Evolutionary conservation across 1,140 invertebrate species (phyloP).

Genomic region (Phenacoccus solenopsis): DNA sequence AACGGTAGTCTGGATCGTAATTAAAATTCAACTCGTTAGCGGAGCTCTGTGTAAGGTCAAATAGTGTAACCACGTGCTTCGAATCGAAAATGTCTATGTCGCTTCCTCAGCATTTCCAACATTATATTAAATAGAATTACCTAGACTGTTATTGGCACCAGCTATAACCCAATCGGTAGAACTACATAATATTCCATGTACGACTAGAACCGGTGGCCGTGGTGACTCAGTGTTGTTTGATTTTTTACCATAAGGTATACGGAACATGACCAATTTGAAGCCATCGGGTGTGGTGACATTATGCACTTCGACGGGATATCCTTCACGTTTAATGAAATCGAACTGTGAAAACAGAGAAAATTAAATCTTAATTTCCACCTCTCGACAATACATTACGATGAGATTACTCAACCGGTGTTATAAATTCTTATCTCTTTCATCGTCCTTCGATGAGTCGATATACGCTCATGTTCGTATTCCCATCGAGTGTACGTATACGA

Average conservation of each 20-base stretch:
- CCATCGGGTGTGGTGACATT: constrained; percentile 52
- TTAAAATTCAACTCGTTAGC: not conserved
- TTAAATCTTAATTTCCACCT: not conserved
- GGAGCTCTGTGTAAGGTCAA: not conserved
- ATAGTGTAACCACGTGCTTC: not conserved
- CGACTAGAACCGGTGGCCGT: constrained; percentile 45
- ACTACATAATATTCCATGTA: constrained; percentile 63
- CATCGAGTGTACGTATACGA: no score
- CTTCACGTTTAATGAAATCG: constrained; percentile 46
- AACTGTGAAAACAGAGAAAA: constrained; percentile 32
- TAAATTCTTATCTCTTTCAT: not conserved
- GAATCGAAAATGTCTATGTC: not conserved
- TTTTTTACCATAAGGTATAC: constrained; percentile 41
- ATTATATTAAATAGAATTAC: constrained; percentile 27
- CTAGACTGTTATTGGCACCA: constrained; percentile 43
- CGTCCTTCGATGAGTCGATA: not conserved
- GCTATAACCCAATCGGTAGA: constrained; percentile 61
- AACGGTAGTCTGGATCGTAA: no score
- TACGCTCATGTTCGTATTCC: not conserved
- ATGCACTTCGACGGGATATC: constrained; percentile 55
- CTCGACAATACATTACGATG: no score
- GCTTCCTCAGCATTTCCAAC: not conserved
- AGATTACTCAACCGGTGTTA: no score
- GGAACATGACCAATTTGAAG: constrained; percentile 55
- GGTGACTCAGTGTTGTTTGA: constrained; percentile 21